phyloP scores from a whole-genome alignment of 2,888 invertebrate species.

The Sussaba pulchella region DNA sequence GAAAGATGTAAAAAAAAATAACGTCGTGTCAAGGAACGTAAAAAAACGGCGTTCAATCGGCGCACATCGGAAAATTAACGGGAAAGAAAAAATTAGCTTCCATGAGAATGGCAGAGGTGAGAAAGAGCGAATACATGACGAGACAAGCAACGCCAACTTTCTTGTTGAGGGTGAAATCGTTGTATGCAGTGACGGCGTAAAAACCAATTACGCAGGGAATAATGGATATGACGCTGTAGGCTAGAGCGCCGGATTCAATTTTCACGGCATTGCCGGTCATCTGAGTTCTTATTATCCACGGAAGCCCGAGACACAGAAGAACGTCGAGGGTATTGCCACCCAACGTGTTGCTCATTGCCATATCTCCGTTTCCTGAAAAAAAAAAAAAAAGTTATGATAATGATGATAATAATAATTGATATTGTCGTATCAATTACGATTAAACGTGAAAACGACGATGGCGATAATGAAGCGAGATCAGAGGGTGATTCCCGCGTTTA shows the following conservation, averaged over 20 bases:
- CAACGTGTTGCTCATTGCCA: constrained; percentile 94
- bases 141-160: constrained; percentile 89
- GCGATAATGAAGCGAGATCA: no score
- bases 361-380: constrained; percentile 91
- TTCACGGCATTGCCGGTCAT: constrained; percentile 86
- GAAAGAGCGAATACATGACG: constrained; percentile 89
- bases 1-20: no score
- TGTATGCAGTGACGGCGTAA: constrained; percentile 88
- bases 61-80: constrained; percentile 78
- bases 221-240: constrained; percentile 92
- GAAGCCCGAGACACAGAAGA: constrained; percentile 92
- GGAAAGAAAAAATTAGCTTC: constrained; percentile 90
- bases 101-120: constrained; percentile 91
- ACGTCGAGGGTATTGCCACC: constrained; percentile 95
- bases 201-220: constrained; percentile 90
- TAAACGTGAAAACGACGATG: no score
- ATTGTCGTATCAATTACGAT: no score
- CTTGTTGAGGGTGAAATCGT: constrained; percentile 90
- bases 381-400: background rate
- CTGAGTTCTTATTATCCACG: constrained; percentile 93
- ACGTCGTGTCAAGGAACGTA: no score
- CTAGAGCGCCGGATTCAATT: constrained; percentile 92
- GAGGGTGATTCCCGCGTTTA: no score
- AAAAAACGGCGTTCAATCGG: constrained; percentile 14
- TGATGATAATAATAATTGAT: no score